Evolutionary conservation across 2,113 vertebrate genomes (phyloP), one percentile per base, ranked within the genome.

Genomic region (Lepus timidus): DNA sequence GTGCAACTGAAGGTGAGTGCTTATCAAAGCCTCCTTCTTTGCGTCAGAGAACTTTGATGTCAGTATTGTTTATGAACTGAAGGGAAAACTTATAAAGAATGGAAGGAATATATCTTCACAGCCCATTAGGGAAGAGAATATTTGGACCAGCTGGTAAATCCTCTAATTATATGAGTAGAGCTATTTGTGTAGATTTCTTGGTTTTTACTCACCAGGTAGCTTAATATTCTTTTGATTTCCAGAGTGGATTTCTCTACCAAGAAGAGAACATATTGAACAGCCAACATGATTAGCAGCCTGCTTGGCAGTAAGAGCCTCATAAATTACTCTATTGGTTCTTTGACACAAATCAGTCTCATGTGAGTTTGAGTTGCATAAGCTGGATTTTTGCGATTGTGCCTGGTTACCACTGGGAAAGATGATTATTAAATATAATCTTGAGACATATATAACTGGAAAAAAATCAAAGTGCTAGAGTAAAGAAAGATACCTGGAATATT

Each of bases 281-380:
- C 85, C 95, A 96, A 73, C 33, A 68, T 71, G 82, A 86, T 12
- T 83, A 89, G 91, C 91, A 85, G 90, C 93, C 92, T 91, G 20
- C 61, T 96, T 96, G 93, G 91, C 71, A 91, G 51, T 91, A 75
- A 84, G 55, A 93, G 52, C 31, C 78, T 94, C 91, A 64, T 93
- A 94, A 96, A 95, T 95, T 83, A 86, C 81, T 90, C 65, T 83
- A 1, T 81, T 90, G 62, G 23, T 85, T 95, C 89, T 95, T 92
- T 96, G 85, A 95, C 80, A 94, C 52, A 65, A 67, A 95, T 96
- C 88, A 88, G 75, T 94, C 83, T 95, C 86, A 83, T 65, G 49
- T 95, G 94, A 85, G 73, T 92, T 73, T 73, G 70, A 83, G 70
- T 91, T 93, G 20, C 85, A 94, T 95, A 93, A 84, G 58, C 39